Base-by-base conservation (phyloP, 2,888 invertebrate genomes). In the Carterocephalus palaemon region DNA sequence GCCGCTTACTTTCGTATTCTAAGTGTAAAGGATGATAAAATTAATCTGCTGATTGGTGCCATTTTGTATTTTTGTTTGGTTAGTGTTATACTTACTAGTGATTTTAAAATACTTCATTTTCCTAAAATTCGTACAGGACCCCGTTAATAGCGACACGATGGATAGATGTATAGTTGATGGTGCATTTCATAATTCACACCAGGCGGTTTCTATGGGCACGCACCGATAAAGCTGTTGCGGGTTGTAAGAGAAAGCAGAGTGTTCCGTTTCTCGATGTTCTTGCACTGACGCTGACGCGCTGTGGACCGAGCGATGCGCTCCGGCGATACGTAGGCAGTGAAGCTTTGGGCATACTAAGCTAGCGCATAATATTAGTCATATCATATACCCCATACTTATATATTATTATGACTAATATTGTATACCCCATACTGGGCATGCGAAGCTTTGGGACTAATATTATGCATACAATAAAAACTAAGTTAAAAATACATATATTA, bases 171-270 rank as follows among this genome's bases (percentile, higher is more conserved):
- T 7, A 47, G 34, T 40, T 33, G 43, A 53, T 59, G 59, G 57
- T 60, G 63, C 65, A 69, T 76, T 77, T 75, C 66, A 78, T 77
- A 76, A 77, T 81, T 80, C 76, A 80, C 78, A 74, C 77, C 63
- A 52, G 59, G 57, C 62, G 59, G 67, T 76, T 79, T 80, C 75
- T 75, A 75, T 71, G 64, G 70, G 66, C 66, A 67, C 68, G 61
- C 56, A 61, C 55, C 67, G 70, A 72, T 77, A 73, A 70, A 75
- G 75, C 65, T 67, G 70, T 63, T 62, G 53, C 62, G 64, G 63
- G 56, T 56, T 63, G 56, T 34, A 28, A 65, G 80, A 77, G 84
- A 84, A 83, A 84, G 83, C 77, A 63, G 75, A 68, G 68, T 65
- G 71, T 69, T 70, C 72, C 70, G 65, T 79, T 82, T 78, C 70